A percentile compares a stretch with the other conserved stretches of the same genome.
phyloP scores from a whole-genome alignment of 2,888 invertebrate species.

The Dinocampus coccinellae region DNA sequence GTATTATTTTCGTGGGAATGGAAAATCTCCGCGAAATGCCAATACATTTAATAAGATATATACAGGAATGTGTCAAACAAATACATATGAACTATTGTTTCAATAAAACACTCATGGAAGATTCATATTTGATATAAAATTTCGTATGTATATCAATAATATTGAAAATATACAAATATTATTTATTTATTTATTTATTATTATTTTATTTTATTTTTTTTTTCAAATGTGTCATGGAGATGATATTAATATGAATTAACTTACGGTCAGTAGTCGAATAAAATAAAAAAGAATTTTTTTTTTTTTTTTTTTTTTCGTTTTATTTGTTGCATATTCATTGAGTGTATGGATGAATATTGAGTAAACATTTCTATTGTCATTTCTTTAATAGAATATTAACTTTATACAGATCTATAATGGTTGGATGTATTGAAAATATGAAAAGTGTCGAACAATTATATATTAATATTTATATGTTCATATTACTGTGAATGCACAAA shows the following conservation, averaged over 20 bases:
- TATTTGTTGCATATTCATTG: no score
- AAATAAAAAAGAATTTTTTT: no score
- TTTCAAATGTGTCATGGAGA: no score
- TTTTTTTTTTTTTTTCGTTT: no score
- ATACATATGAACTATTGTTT: background rate
- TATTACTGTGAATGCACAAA: background rate
- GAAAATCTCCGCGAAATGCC: constrained; percentile 54
- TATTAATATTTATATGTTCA: background rate
- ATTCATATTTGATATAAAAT: no score
- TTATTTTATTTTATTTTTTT: no score
- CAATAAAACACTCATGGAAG: constrained; percentile 6
- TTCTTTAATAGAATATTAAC: background rate
- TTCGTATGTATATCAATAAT: constrained; percentile 4
- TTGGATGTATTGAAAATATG: background rate
- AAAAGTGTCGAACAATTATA: constrained; percentile 7
- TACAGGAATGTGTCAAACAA: background rate
- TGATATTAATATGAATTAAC: no score
- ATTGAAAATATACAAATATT: background rate
- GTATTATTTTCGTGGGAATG: constrained; percentile 63
- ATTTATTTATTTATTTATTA: no score
- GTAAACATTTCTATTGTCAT: no score
- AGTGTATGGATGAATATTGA: no score
- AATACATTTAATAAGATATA: constrained; percentile 3
- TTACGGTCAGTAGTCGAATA: no score
- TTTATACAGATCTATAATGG: background rate